Conservation (phyloP, 2,888 invertebrate species). For the Amphipyra tragopoginis region DNA sequence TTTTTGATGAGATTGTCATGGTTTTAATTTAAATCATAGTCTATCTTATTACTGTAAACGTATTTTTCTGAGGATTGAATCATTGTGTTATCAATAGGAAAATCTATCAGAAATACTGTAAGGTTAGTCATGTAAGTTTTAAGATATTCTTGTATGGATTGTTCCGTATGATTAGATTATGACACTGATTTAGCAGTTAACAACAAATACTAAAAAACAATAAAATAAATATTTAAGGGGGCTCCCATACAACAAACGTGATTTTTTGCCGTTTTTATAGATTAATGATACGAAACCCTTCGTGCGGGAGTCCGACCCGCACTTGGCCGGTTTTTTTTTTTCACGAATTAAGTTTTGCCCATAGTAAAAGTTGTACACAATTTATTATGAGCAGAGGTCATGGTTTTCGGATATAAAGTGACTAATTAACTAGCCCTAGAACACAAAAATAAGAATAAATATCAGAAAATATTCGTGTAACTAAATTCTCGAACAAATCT, state of each 20-base stretch:
- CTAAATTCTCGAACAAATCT: background rate
- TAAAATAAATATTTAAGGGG: no score
- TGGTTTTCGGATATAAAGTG: no score
- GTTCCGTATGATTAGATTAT: slow-evolving; percentile 71
- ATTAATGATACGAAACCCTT: no score
- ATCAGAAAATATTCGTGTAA: slow-evolving; percentile 27
- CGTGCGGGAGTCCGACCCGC: no score
- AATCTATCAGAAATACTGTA: slow-evolving; percentile 61
- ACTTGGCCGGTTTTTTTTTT: no score
- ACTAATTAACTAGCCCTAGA: no score
- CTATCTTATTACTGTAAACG: slow-evolving; percentile 46
- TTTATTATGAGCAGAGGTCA: no score
- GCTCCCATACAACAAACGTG: no score
- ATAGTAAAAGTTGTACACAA: no score
- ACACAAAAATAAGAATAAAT: slow-evolving; percentile 13
- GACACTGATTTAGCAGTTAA: slow-evolving; percentile 72
- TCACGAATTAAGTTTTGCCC: no score
- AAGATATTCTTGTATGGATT: slow-evolving; percentile 71
- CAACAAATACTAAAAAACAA: no score
- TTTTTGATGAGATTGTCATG: slow-evolving; percentile 15
- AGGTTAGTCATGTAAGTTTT: slow-evolving; percentile 72
- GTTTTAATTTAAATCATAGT: slow-evolving; percentile 44
- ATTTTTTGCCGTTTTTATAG: no score
- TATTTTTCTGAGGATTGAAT: slow-evolving; percentile 58
- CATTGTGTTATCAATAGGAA: slow-evolving; percentile 55